A percentile compares a stretch with the other conserved stretches of the same genome.
Conservation (phyloP, 2,113 vertebrate species). For the Sylvilagus bachmani region DNA sequence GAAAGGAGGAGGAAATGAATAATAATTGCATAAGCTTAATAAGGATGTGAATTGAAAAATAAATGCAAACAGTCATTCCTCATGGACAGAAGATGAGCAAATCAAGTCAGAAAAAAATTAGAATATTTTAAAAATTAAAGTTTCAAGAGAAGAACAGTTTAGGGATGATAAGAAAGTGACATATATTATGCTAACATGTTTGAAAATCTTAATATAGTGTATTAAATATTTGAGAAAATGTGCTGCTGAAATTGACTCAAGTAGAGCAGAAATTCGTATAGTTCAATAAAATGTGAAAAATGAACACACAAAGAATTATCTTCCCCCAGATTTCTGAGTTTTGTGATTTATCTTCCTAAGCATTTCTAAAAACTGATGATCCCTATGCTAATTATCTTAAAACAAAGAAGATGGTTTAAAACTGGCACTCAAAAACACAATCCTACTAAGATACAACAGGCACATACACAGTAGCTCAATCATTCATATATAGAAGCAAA, state of each 20-base stretch:
- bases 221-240: conserved; percentile 50
- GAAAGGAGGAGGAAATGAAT: background rate
- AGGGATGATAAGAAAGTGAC: background rate
- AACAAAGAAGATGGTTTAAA: background rate
- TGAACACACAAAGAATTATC: background rate
- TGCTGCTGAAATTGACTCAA: conserved; percentile 9
- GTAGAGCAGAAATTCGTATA: background rate
- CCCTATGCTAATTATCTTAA: conserved; percentile 9
- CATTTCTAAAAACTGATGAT: background rate
- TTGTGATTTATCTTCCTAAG: conserved; percentile 28
- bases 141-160: background rate
- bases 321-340: conserved; percentile 3
- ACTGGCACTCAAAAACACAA: conserved; percentile 7
- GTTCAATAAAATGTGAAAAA: conserved; percentile 27
- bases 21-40: conserved; percentile 33
- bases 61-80: background rate
- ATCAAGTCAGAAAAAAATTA: background rate
- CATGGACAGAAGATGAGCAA: background rate
- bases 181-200: background rate
- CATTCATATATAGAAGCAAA: background rate
- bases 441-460: background rate
- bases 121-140: conserved; percentile 5
- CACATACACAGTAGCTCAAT: background rate
- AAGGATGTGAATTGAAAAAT: background rate
- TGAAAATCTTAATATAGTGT: conserved; percentile 32